Evolutionary conservation across 1,140 invertebrate species (phyloP).

Genomic region (Anoplophora glabripennis): DNA sequence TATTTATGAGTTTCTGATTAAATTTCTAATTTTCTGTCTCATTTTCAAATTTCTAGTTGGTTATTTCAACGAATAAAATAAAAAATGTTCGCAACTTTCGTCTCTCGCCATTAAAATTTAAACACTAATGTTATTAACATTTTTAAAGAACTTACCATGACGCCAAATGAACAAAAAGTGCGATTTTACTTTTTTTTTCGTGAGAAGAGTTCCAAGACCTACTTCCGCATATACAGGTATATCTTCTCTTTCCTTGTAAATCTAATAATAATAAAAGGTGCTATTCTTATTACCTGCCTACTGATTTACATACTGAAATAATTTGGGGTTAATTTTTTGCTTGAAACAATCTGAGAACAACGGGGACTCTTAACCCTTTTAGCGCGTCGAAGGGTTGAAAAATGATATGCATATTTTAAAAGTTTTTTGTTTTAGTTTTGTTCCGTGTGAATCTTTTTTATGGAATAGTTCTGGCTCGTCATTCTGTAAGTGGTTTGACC

Average conservation of each 20-base stretch:
- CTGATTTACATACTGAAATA: slow-evolving; percentile 34
- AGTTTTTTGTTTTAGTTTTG: slow-evolving; percentile 32
- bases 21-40: too few relatives aligned
- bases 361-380: slow-evolving; percentile 27
- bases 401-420: slow-evolving; percentile 37
- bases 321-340: slow-evolving; percentile 40
- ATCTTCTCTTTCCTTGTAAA: slow-evolving; percentile 8
- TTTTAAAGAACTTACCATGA: not conserved
- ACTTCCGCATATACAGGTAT: slow-evolving; percentile 16
- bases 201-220: slow-evolving; percentile 18
- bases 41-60: too few relatives aligned
- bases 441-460: slow-evolving; percentile 38
- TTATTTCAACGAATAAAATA: too few relatives aligned
- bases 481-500: slow-evolving; percentile 21
- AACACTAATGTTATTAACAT: too few relatives aligned
- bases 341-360: slow-evolving; percentile 31
- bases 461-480: slow-evolving; percentile 16
- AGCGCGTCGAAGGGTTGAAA: slow-evolving; percentile 20
- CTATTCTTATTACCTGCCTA: slow-evolving; percentile 23
- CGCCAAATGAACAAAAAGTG: not conserved
- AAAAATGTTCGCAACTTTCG: too few relatives aligned
- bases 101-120: too few relatives aligned
- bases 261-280: slow-evolving; percentile 8
- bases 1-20: too few relatives aligned
- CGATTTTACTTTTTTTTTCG: slow-evolving; percentile 22